Evolutionary conservation across 2,113 vertebrate genomes (phyloP).

Genomic region (Datnioides undecimradiatus): DNA sequence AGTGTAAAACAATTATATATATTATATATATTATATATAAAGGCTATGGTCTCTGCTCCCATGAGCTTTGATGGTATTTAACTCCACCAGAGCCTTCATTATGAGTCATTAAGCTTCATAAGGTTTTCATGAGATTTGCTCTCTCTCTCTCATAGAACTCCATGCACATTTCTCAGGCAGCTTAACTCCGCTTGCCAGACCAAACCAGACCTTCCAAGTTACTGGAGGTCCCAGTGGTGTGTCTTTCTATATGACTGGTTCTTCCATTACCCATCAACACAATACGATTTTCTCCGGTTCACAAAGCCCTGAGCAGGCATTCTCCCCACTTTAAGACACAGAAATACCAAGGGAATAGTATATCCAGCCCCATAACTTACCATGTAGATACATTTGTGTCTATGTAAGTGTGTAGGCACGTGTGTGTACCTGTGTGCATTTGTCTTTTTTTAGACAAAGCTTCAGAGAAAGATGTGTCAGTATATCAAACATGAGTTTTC

Average conservation of each 20-base stretch:
- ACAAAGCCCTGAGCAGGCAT: not conserved
- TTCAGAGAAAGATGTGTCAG: conserved; percentile 49
- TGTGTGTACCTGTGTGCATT: conserved; percentile 14
- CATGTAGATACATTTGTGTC: not conserved
- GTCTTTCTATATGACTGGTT: conserved; percentile 1
- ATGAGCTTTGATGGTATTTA: conserved; percentile 43
- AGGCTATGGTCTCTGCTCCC: conserved; percentile 51
- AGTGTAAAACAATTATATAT: too few relatives aligned
- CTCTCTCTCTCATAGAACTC: conserved; percentile 20
- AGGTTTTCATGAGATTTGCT: conserved; percentile 70
- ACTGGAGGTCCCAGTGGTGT: conserved; percentile 26
- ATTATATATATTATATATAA: conserved; percentile 54
- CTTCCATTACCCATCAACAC: conserved; percentile 4
- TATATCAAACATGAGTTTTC: conserved; percentile 56
- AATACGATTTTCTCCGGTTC: not conserved
- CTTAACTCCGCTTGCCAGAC: conserved; percentile 3
- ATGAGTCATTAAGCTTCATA: conserved; percentile 73
- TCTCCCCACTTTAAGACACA: not conserved
- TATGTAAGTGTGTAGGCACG: not conserved
- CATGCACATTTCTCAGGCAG: conserved; percentile 55
- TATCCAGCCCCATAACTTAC: not conserved
- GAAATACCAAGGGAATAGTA: not conserved
- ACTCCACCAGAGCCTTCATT: conserved; percentile 58
- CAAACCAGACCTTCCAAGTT: conserved; percentile 15
- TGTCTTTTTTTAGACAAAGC: not conserved